phyloP scores from a whole-genome alignment of 2,797 vertebrate genomes.

The Lagorchestes hirsutus region DNA sequence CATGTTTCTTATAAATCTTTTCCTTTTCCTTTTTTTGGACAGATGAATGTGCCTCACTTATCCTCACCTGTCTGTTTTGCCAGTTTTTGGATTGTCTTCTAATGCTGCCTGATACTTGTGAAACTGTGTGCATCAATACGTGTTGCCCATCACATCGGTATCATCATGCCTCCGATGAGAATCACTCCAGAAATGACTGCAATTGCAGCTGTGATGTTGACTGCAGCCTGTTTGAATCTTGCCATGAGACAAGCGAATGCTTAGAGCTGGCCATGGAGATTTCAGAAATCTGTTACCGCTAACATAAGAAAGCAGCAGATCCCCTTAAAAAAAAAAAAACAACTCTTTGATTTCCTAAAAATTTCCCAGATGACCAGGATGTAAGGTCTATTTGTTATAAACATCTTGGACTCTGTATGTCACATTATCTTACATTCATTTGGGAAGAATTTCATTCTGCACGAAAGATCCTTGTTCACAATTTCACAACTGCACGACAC shows the following conservation, averaged over 20 bases:
- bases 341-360: constrained; percentile 15
- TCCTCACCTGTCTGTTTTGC: constrained; percentile 97
- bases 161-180: constrained; percentile 84
- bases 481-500: constrained; percentile 74
- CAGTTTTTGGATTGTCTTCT: constrained; percentile 93
- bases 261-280: constrained; percentile 97
- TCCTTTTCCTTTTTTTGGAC: constrained; percentile 70
- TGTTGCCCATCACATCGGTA: constrained; percentile 92
- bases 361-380: constrained; percentile 42
- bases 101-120: constrained; percentile 91
- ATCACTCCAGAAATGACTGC: constrained; percentile 84
- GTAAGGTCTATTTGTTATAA: background rate
- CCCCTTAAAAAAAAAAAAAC: background rate
- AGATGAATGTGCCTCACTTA: constrained; percentile 95
- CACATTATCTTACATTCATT: constrained; percentile 67
- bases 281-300: constrained; percentile 96
- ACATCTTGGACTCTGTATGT: constrained; percentile 52
- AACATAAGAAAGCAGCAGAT: constrained; percentile 50
- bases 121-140: constrained; percentile 83
- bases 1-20: background rate
- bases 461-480: constrained; percentile 63
- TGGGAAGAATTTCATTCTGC: constrained; percentile 62
- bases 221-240: constrained; percentile 91
- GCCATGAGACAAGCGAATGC: constrained; percentile 93
- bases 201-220: constrained; percentile 90